phyloP scores from a whole-genome alignment of 2,113 vertebrate species.

The Salminus brasiliensis region DNA sequence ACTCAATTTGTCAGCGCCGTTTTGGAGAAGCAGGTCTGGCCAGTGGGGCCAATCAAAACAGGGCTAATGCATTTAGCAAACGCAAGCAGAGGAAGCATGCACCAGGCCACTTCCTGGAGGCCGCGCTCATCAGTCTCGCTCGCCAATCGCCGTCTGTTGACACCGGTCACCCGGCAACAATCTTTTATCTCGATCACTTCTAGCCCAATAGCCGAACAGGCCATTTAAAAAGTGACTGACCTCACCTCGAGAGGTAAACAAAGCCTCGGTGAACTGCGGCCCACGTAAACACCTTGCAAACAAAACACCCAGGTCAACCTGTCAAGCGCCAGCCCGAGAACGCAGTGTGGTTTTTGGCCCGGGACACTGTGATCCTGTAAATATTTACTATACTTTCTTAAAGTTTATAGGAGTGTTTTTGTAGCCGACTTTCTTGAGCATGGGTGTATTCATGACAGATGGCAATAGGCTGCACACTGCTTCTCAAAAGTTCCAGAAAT shows the following conservation, averaged over 20 bases:
- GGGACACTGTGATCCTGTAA: constrained; percentile 65
- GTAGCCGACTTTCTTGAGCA: constrained; percentile 22
- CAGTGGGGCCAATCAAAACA: constrained; percentile 66
- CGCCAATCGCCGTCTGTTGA: constrained; percentile 48
- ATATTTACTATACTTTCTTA: constrained; percentile 70
- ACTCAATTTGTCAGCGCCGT: constrained; percentile 60
- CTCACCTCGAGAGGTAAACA: constrained; percentile 57
- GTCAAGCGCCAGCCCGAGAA: constrained; percentile 22
- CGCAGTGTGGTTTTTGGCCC: constrained; percentile 59
- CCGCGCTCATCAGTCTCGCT: neutral
- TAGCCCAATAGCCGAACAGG: constrained; percentile 50
- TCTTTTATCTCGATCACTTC: constrained; percentile 57
- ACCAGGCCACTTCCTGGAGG: constrained; percentile 34
- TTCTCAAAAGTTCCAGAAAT: neutral
- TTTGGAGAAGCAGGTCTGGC: constrained; percentile 24
- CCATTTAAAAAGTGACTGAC: constrained; percentile 48
- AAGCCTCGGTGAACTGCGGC: constrained; percentile 45
- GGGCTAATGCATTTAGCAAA: constrained; percentile 58
- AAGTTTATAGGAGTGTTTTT: constrained; percentile 63
- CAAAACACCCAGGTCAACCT: constrained; percentile 49
- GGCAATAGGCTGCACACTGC: neutral
- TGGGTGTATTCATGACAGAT: constrained; percentile 17
- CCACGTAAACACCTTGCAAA: constrained; percentile 59
- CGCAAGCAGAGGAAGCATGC: constrained; percentile 52
- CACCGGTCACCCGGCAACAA: constrained; percentile 60